Evolutionary conservation across 2,797 vertebrate species (phyloP), one percentile per base, ranked within the genome.

Genomic region (Lacerta viridis): DNA sequence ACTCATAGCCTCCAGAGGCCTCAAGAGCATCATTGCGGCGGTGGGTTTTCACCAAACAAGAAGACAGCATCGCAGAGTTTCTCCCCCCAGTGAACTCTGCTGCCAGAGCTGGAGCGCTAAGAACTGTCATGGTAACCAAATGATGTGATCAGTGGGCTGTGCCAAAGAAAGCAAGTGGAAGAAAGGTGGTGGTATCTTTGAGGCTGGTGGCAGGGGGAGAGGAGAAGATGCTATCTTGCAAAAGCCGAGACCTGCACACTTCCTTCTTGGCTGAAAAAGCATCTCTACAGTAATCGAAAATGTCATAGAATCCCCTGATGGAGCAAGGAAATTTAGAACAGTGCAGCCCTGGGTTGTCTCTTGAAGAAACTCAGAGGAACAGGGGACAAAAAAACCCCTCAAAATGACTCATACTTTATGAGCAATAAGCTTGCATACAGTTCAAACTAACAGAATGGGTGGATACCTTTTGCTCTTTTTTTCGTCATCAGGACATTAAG

Each of bases 81-180:
- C 84, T 89, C 39, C 61, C 7, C 15, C 46, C 77, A 85, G 89
- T 68, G 91, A 41, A 13, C 41, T 91, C 77, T 41, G 0, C 83
- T 66, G 83, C 25, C 55, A 68, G 25, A 77, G 39, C 1, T 90
- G 74, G 20, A 23, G 7, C 78, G 55, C 36, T 80, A 80, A 85
- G 83, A 90, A 92, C 76, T 84, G 80, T 87, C 90, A 25, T 71
- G 90, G 90, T 85, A 95, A 90, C 50, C 82, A 82, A 80, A 79
- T 87, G 90, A 89, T 90, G 81, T 89, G 92, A 92, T 46, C 92
- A 92, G 89, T 91, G 87, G 75, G 36, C 76, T 84, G 29, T 88
- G 87, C 91, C 86, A 91, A 88, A 90, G 89, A 90, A 90, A 90
- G 84, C 29, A 90, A 6, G 3, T 88, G 64, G 76, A 88, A 88